A percentile compares a stretch with the other conserved stretches of the same genome.
These are phyloP conservation scores for Nephrotoma guestfalica DNA, from an alignment of 2,888 invertebrate species.

Conservation along the genomic window DNA sequence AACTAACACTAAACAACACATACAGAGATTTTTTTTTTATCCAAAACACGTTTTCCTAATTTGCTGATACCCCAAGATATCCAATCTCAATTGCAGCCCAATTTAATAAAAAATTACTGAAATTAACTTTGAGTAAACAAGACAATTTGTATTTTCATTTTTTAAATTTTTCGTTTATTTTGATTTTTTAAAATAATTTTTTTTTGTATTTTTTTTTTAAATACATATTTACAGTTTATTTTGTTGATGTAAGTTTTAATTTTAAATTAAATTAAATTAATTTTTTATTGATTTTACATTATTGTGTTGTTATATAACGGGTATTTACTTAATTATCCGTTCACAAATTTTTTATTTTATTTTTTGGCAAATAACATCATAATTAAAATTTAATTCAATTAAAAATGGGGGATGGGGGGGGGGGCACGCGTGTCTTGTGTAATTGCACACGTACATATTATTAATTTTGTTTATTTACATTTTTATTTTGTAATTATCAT, in stretches of 20 bases:
- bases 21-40: too few species aligned
- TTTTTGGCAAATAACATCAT: neutral
- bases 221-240: neutral
- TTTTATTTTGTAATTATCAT: neutral
- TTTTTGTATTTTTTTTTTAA: neutral
- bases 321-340: neutral
- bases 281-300: neutral
- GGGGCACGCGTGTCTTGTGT: too few species aligned
- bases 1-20: too few species aligned
- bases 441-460: too few species aligned
- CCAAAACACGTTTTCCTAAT: too few species aligned
- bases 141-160: neutral
- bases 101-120: too few species aligned
- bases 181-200: neutral
- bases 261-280: neutral
- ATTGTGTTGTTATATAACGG: neutral
- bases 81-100: too few species aligned
- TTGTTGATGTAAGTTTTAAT: neutral
- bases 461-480: neutral
- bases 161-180: neutral
- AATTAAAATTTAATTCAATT: neutral
- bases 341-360: neutral
- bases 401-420: neutral
- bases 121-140: neutral
- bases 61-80: too few species aligned